Percentiles rank a stretch among this genome's conserved stretches.
These are phyloP conservation scores for Microctenopoma lineatum DNA, from an alignment of 2,797 vertebrate genomes.

Conservation along the genomic window DNA sequence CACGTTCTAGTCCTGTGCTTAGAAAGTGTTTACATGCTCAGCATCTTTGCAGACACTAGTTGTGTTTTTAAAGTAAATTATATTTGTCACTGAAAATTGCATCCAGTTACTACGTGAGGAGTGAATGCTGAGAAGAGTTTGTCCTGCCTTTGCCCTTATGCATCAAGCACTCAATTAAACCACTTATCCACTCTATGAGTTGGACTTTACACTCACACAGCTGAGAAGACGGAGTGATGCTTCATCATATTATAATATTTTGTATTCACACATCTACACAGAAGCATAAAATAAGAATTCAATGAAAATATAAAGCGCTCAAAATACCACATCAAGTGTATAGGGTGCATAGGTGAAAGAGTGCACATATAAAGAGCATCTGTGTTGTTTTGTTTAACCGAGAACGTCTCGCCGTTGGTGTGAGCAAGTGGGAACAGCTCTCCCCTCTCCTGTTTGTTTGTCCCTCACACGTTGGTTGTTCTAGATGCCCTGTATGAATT, in stretches of 20 bases:
- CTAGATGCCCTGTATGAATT: slow-evolving; percentile 86
- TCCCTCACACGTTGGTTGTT: slow-evolving; percentile 78
- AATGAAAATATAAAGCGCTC: neutral
- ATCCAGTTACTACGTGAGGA: neutral
- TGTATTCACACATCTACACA: neutral
- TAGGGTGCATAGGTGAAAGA: slow-evolving; percentile 1
- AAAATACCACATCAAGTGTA: neutral
- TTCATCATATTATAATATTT: neutral
- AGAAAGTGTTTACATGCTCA: neutral
- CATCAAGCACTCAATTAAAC: neutral
- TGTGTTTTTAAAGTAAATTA: slow-evolving; percentile 1
- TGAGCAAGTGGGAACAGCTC: slow-evolving; percentile 73
- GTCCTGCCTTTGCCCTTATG: neutral
- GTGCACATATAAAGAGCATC: slow-evolving; percentile 10
- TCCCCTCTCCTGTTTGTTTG: slow-evolving; percentile 70
- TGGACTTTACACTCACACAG: neutral
- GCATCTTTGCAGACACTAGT: neutral
- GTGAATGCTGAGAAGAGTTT: neutral
- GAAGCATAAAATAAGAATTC: neutral
- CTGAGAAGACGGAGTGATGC: neutral
- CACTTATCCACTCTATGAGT: neutral
- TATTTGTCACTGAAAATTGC: slow-evolving; percentile 2
- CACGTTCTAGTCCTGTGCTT: neutral
- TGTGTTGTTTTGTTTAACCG: slow-evolving; percentile 41
- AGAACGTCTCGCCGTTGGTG: slow-evolving; percentile 57